These are phyloP conservation scores for Neostethus bicornis DNA, from an alignment of 2,797 vertebrate genomes.

Conservation along the genomic window DNA sequence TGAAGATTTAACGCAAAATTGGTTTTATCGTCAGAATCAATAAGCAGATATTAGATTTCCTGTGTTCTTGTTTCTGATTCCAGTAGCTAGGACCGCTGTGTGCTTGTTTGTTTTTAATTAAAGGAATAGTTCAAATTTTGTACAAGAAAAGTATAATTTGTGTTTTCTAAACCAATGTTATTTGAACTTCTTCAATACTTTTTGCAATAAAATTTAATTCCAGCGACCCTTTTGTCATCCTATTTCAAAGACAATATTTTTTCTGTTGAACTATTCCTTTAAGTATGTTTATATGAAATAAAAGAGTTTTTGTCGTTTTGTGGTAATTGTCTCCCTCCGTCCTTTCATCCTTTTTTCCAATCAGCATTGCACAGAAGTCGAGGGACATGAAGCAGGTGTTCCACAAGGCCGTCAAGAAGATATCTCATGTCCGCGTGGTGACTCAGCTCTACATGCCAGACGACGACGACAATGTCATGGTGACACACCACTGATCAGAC, in stretches of 20 bases:
- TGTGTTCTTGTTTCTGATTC: slow-evolving; percentile 4
- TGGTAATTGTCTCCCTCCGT: background rate
- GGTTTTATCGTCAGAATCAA: background rate
- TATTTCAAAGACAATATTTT: too few species aligned
- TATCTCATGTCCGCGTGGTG: slow-evolving; percentile 71
- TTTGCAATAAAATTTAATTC: too few species aligned
- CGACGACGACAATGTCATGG: slow-evolving; percentile 66
- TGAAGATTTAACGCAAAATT: background rate
- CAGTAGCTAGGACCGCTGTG: background rate
- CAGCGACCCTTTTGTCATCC: too few species aligned
- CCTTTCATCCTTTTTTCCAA: background rate
- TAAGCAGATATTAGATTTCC: background rate
- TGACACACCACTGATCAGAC: slow-evolving; percentile 67
- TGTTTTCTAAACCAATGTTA: background rate
- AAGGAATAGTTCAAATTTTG: background rate
- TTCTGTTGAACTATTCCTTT: slow-evolving; percentile 4
- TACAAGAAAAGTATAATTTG: background rate
- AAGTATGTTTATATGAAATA: background rate
- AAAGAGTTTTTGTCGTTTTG: background rate
- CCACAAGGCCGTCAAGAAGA: slow-evolving; percentile 78
- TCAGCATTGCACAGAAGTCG: background rate
- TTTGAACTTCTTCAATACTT: background rate
- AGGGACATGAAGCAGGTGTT: slow-evolving; percentile 70
- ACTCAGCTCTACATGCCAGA: slow-evolving; percentile 59
- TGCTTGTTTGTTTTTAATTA: background rate